These are phyloP conservation scores for Cricetomys ansorgei DNA, from an alignment of 2,113 vertebrate species.

Conservation along the genomic window DNA sequence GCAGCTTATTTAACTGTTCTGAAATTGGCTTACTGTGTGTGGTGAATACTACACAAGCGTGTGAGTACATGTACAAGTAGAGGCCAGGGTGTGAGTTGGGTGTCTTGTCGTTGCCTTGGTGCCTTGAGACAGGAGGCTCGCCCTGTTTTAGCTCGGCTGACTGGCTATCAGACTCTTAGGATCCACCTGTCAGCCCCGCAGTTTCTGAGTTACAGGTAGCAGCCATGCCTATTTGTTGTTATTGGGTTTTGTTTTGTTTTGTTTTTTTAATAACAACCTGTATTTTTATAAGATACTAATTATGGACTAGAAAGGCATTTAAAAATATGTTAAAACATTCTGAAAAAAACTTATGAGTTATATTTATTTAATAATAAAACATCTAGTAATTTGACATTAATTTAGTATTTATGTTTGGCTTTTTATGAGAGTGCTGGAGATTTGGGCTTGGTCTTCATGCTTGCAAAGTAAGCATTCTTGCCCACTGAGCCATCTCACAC, in stretches of 20 bases:
- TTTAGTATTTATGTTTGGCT: neutral
- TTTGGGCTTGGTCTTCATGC: neutral
- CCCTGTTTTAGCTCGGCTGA: neutral
- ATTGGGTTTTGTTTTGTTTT: neutral
- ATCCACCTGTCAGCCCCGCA: too few species aligned
- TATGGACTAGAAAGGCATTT: neutral
- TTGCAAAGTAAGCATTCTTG: neutral
- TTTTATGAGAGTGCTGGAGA: neutral
- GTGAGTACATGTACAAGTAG: neutral
- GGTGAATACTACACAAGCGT: neutral
- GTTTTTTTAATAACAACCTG: neutral
- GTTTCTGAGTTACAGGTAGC: neutral
- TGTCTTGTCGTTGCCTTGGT: neutral
- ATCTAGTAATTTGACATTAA: neutral
- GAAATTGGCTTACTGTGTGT: neutral
- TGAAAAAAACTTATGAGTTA: neutral
- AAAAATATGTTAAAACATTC: neutral
- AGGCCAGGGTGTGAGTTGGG: neutral
- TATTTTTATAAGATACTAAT: neutral
- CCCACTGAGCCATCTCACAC: neutral
- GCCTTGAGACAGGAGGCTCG: neutral
- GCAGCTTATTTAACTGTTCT: neutral
- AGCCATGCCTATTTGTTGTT: neutral
- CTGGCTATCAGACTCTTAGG: neutral
- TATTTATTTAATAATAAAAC: neutral